Base-by-base conservation (phyloP, 2,888 invertebrate genomes). In the Microctonus aethiopoides region DNA sequence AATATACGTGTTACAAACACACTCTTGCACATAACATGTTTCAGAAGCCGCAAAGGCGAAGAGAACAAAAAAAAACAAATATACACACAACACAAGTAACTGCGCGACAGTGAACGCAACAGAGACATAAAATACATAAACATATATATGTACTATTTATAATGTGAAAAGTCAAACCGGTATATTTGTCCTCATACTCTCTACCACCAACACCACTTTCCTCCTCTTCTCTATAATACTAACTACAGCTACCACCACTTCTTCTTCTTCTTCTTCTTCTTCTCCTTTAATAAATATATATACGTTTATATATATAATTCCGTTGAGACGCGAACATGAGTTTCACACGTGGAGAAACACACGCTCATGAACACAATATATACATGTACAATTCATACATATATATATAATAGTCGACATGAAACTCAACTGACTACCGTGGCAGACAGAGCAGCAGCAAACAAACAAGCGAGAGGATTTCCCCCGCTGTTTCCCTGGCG, bases 281-380 rank as follows among this genome's bases (percentile, higher is more conserved):
- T 39, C 41, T 9, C 6, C 22, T 67, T 59, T 39, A 20, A 6
- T 63, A 51, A 52, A 51, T 34, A 22, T 29, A 65, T 32, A 26
- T n/a, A n/a, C 61, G 61, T 46, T 74, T 70, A 74, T 65, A 68
- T 74, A 72, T n/a, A n/a, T n/a, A n/a, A n/a, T 74, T 72, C 71
- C 59, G 59, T 65, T 71, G 68, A 67, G 72, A 71, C 64, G 64
- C 70, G 67, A 67, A 61, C 62, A 69, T 65, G 63, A 69, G 72
- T 71, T 71, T 29, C 64, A 67, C 70, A 46, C 72, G 67, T 56
- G 67, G 69, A n/a, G 66, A 71, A 66, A 70, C 65, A 72, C 68
- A 69, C 69, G 62, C 36, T 63, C 57, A 39, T 39, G 20, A 66
- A 54, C 61, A 67, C 22, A 51, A 46, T 68, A 65, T 26, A 59